Conservation (phyloP, 2,113 vertebrate species). For the Capra hircus region DNA sequence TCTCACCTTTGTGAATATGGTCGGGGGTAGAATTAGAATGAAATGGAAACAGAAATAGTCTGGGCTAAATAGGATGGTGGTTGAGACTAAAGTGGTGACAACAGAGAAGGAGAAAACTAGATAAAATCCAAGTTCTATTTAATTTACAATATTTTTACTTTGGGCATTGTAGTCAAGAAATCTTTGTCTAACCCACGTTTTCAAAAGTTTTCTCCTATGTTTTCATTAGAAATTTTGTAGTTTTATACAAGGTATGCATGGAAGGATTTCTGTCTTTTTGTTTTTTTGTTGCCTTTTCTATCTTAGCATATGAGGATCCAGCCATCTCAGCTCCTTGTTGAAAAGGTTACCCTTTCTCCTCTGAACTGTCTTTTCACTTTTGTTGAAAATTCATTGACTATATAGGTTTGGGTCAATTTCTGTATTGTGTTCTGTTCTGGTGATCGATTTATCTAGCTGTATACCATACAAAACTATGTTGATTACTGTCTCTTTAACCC, state of each 20-base stretch:
- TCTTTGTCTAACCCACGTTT: background rate
- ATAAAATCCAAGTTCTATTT: background rate
- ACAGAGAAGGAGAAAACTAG: background rate
- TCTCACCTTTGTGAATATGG: conserved; percentile 4
- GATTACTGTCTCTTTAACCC: background rate
- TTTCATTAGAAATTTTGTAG: background rate
- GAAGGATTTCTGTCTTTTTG: background rate
- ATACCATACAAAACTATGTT: background rate
- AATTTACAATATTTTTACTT: background rate
- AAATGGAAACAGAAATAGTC: background rate
- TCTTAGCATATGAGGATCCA: background rate
- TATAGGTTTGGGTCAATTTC: background rate
- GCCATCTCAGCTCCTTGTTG: background rate
- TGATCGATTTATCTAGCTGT: background rate
- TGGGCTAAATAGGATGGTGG: background rate
- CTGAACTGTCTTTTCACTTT: background rate
- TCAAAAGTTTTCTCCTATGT: background rate
- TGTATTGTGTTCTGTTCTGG: background rate
- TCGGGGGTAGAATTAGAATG: background rate
- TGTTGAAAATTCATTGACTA: background rate
- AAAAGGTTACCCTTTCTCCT: background rate
- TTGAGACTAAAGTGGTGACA: background rate
- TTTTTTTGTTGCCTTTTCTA: background rate
- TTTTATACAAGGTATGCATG: background rate
- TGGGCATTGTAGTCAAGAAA: background rate